Conservation (phyloP, 2,888 invertebrate species). For the Meloe dianella region DNA sequence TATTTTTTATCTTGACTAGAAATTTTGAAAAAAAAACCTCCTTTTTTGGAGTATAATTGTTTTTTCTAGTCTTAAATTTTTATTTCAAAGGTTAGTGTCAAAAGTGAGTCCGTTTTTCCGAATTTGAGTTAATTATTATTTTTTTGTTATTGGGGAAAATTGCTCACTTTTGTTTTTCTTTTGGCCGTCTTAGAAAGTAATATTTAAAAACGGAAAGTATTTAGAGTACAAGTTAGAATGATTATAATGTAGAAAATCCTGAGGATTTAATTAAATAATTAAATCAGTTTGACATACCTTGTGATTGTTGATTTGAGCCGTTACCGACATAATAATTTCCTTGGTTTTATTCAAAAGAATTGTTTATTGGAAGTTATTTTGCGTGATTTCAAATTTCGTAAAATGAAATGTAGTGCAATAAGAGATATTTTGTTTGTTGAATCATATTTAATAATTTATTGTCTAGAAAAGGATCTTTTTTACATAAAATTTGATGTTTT, state of each 20-base stretch:
- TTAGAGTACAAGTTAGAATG: constrained; percentile 32
- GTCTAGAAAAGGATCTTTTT: constrained; percentile 20
- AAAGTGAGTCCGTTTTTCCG: constrained; percentile 2
- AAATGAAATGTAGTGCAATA: constrained; percentile 34
- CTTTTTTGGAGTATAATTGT: constrained; percentile 3
- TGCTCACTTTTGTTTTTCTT: constrained; percentile 24
- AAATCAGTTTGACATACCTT: constrained; percentile 1
- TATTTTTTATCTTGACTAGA: constrained; percentile 29
- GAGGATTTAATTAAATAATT: constrained; percentile 6
- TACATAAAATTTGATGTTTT: constrained; percentile 11
- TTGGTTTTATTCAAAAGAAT: not conserved
- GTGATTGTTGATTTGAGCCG: constrained; percentile 9
- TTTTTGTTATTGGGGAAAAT: constrained; percentile 18
- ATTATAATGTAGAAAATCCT: constrained; percentile 11
- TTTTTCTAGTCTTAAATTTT: constrained; percentile 19
- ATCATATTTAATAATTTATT: constrained; percentile 30
- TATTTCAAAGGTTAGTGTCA: constrained; percentile 9
- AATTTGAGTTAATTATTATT: constrained; percentile 16
- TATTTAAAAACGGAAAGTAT: constrained; percentile 20
- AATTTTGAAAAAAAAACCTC: not conserved
- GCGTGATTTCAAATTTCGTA: not conserved
- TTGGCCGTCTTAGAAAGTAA: constrained; percentile 17
- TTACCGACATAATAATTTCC: constrained; percentile 13
- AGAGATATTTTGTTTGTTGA: constrained; percentile 28
- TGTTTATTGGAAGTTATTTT: not conserved